Conservation (phyloP, 2,113 vertebrate genomes). For the Tringa solitaria region DNA sequence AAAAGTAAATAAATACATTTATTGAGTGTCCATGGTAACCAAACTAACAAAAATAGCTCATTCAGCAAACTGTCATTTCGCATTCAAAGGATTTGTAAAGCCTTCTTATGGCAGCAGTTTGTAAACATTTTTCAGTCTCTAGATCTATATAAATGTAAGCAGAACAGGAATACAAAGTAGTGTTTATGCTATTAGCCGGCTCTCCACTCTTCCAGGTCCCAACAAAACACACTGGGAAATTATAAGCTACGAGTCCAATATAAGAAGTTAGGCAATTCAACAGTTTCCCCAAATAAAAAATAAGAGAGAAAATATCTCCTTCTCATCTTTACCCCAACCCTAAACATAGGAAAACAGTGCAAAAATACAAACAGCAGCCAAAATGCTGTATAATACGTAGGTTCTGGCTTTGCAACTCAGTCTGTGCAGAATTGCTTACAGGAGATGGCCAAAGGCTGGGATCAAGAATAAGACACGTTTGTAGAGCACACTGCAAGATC, state of each 20-base stretch:
- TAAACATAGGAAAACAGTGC: not conserved
- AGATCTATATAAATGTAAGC: constrained; percentile 8
- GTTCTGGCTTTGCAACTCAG: not conserved
- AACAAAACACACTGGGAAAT: not conserved
- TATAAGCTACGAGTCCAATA: not conserved
- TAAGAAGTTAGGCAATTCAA: constrained; percentile 1
- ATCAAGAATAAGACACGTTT: not conserved
- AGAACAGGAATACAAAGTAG: constrained; percentile 20
- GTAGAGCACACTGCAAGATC: not conserved
- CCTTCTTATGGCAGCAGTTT: constrained; percentile 21
- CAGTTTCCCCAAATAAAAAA: not conserved
- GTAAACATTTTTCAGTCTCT: constrained; percentile 10
- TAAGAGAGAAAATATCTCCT: not conserved
- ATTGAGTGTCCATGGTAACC: not conserved
- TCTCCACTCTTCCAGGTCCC: not conserved
- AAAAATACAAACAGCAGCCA: not conserved
- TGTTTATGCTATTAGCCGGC: constrained; percentile 1
- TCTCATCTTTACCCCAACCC: not conserved
- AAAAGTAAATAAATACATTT: not conserved
- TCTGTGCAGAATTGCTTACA: not conserved
- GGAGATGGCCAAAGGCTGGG: not conserved
- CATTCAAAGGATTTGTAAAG: constrained; percentile 38
- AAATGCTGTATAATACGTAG: not conserved
- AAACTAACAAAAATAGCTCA: not conserved
- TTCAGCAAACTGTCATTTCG: constrained; percentile 20